Conservation (phyloP, 1,140 invertebrate genomes). For the Drosophila kanapiae region DNA sequence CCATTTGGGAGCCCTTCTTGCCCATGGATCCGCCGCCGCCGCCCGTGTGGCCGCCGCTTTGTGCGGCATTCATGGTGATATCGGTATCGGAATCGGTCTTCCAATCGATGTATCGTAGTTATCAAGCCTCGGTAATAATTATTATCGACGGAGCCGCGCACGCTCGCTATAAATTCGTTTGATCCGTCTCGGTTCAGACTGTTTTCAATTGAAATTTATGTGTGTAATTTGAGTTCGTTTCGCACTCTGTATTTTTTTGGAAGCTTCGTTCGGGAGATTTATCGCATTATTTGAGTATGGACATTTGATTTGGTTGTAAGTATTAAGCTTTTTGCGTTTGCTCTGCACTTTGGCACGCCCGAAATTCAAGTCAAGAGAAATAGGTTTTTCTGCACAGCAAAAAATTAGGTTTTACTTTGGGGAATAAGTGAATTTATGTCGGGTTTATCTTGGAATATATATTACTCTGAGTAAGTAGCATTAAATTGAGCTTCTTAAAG, state of each 20-base stretch:
- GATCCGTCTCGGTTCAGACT: slow-evolving; percentile 2
- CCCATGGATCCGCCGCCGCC: slow-evolving; percentile 83
- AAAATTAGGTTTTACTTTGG: background rate
- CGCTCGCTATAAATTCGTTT: slow-evolving; percentile 44
- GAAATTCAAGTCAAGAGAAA: slow-evolving; percentile 29
- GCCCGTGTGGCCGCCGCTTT: slow-evolving; percentile 85
- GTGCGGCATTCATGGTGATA: slow-evolving; percentile 85
- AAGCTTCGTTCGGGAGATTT: slow-evolving; percentile 24
- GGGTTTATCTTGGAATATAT: no score
- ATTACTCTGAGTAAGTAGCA: no score
- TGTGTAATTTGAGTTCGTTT: slow-evolving; percentile 38
- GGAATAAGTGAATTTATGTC: no score
- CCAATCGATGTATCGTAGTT: background rate
- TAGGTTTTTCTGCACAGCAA: slow-evolving; percentile 7
- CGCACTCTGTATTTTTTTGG: slow-evolving; percentile 15
- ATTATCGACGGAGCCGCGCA: slow-evolving; percentile 32
- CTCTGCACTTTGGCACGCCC: slow-evolving; percentile 37
- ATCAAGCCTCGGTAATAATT: slow-evolving; percentile 24
- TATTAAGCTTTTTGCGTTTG: slow-evolving; percentile 2
- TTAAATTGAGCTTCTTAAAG: no score
- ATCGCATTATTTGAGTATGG: slow-evolving; percentile 31
- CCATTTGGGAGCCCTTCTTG: slow-evolving; percentile 85
- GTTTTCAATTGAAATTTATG: slow-evolving; percentile 63
- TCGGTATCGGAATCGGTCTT: slow-evolving; percentile 13
- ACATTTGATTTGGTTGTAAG: slow-evolving; percentile 30